Base-by-base conservation (phyloP, 2,113 vertebrate genomes). In the Ivindomyrus marchei region DNA sequence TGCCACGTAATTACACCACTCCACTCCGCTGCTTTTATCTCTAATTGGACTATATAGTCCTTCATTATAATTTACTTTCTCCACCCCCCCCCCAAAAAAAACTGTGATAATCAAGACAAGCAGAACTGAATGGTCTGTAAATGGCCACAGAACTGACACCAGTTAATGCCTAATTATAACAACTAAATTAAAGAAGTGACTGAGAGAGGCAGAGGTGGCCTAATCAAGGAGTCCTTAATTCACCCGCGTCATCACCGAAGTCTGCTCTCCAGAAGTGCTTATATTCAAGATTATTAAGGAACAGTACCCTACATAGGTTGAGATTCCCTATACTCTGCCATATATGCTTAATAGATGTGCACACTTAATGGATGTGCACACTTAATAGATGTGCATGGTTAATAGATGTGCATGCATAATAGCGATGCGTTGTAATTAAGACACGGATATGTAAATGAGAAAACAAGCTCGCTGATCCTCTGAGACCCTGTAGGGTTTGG, bases 161-260 rank as follows among this genome's bases (percentile, higher is more conserved):
- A 97, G 97, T 98, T 99, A 99, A 98, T 98, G 97, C 97, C 97
- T 99, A 98, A 99, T 99, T 99, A 98, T 98, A 99, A 99, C 97
- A 98, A 98, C 97, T 98, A 98, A 98, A 99, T 99, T 99, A 99
- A 98, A 98, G 97, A 97, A 96, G 97, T 94, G 95, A 97, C 96
- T 95, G 96, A 96, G 97, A 96, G 96, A 97, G 96, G 95, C 94
- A 94, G 95, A 94, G 95, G 50, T n/a, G 15, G 94, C 97, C 96
- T 97, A 96, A 97, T 96, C 95, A 96, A 95, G 95, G 95, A 96
- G 95, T 96, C 96, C 97, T 98, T 98, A 97, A 97, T 98, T 98
- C 97, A 95, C 96, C 94, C 94, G 95, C 96, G 97, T 97, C 97
- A 96, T 96, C 97, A 97, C 96, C 94, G 95, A 96, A 96, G 96